phyloP scores from a whole-genome alignment of 2,113 vertebrate species.

The Leptobrachium leishanense region DNA sequence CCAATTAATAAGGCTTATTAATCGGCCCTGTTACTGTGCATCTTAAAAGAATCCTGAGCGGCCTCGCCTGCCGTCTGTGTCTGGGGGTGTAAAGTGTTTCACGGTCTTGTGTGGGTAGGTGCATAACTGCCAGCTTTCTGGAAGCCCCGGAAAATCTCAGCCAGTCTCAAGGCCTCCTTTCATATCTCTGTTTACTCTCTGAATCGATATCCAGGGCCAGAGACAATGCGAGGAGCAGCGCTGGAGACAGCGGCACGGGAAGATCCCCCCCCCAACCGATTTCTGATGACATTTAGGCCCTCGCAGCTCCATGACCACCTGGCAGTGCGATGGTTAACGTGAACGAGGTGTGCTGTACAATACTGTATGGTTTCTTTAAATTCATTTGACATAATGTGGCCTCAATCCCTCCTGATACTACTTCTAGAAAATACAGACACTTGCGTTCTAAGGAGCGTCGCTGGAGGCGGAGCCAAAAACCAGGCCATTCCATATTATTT shows the following conservation, averaged over 20 bases:
- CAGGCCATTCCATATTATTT: too few species aligned
- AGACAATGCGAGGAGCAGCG: slow-evolving; percentile 1
- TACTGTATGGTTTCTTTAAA: too few species aligned
- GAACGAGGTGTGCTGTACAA: too few species aligned
- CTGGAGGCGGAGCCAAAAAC: too few species aligned
- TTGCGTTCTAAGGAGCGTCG: too few species aligned
- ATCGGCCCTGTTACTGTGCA: not conserved
- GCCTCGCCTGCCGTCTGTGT: slow-evolving; percentile 28
- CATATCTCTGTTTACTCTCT: slow-evolving; percentile 2
- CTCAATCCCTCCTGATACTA: too few species aligned
- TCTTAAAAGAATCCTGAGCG: not conserved
- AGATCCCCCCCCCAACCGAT: not conserved
- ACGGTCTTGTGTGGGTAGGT: slow-evolving; percentile 35
- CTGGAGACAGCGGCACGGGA: not conserved
- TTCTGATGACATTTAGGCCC: not conserved
- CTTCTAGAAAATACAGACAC: too few species aligned
- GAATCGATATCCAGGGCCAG: not conserved
- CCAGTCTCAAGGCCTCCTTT: slow-evolving; percentile 7
- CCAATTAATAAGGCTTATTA: slow-evolving; percentile 31
- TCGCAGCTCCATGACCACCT: too few species aligned
- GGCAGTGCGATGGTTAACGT: too few species aligned
- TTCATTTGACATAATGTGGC: too few species aligned
- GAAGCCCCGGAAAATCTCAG: not conserved
- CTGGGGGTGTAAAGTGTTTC: slow-evolving; percentile 37
- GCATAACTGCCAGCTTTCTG: slow-evolving; percentile 2